Percentiles rank a stretch among this genome's conserved stretches.
phyloP scores from a whole-genome alignment of 2,113 vertebrate species.

The Rhabdomys dilectus region DNA sequence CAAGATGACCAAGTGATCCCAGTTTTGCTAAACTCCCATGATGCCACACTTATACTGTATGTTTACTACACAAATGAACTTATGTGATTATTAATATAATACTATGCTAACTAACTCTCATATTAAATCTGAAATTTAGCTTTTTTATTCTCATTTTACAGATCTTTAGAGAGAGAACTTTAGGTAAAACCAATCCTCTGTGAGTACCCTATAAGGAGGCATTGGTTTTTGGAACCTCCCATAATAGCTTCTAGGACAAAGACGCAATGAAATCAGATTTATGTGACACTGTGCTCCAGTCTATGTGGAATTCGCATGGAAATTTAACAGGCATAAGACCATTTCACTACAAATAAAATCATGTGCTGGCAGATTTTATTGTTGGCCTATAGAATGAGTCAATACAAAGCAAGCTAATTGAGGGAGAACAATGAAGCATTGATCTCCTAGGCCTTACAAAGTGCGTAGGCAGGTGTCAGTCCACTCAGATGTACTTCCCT shows the following conservation, averaged over 20 bases:
- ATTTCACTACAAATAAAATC: conserved; percentile 51
- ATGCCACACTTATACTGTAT: not conserved
- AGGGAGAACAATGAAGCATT: conserved; percentile 48
- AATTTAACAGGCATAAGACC: conserved; percentile 57
- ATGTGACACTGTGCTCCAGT: not conserved
- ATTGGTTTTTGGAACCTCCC: not conserved
- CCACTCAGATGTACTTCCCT: not conserved
- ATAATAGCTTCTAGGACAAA: not conserved
- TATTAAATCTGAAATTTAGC: not conserved
- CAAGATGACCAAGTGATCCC: not conserved
- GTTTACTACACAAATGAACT: not conserved
- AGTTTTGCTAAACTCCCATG: not conserved
- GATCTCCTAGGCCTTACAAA: conserved; percentile 57
- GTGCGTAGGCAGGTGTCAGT: not conserved
- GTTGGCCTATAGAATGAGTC: conserved; percentile 66
- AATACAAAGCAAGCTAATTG: conserved; percentile 61
- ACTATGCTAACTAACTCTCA: not conserved
- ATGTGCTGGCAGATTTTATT: conserved; percentile 65
- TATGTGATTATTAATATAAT: not conserved
- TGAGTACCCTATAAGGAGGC: not conserved
- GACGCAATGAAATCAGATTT: not conserved
- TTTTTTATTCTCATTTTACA: not conserved
- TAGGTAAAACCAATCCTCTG: not conserved
- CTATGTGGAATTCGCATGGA: conserved; percentile 54
- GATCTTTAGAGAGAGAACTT: conserved; percentile 23